A percentile compares a stretch with the other conserved stretches of the same genome.
Conservation (phyloP, 2,888 invertebrate species). For the Drosophila rellima region DNA sequence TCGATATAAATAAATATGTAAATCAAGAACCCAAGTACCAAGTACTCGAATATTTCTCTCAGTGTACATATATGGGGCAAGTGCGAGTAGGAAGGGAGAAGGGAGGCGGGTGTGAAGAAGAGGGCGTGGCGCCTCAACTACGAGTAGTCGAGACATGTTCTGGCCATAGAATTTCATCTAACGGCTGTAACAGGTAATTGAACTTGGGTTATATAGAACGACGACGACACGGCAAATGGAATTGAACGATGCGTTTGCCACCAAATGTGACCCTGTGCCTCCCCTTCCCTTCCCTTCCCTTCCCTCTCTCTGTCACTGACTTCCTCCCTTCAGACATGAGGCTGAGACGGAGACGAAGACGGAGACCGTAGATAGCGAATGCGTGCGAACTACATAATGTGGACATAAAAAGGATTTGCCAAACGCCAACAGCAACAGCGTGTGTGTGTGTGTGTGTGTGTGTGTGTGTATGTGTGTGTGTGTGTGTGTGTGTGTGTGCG, state of each 20-base stretch:
- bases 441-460: not conserved
- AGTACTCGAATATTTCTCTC: not conserved
- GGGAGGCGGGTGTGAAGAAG: not conserved
- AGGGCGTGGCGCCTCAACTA: conserved; percentile 10
- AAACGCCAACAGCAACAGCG: conserved; percentile 29
- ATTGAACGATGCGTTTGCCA: conserved; percentile 73
- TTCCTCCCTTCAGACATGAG: too few relatives aligned
- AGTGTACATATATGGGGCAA: conserved; percentile 5
- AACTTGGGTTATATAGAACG: conserved; percentile 81
- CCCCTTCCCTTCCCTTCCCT: not conserved
- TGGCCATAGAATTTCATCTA: conserved; percentile 85
- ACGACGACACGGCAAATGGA: conserved; percentile 67
- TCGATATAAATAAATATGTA: too few relatives aligned
- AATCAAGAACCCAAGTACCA: too few relatives aligned
- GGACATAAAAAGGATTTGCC: conserved; percentile 85
- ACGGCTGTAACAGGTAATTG: conserved; percentile 85
- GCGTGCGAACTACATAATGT: conserved; percentile 79
- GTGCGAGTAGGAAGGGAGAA: conserved; percentile 1
- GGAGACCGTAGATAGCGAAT: conserved; percentile 57
- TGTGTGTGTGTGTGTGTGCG: conserved; percentile 6
- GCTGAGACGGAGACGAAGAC: too few relatives aligned
- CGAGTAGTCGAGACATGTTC: conserved; percentile 80
- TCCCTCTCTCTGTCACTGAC: not conserved
- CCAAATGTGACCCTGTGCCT: conserved; percentile 50
- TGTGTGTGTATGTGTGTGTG: conserved; percentile 25